Evolutionary conservation across 2,113 vertebrate genomes (phyloP).

Genomic region (Typhlomys cinereus): DNA sequence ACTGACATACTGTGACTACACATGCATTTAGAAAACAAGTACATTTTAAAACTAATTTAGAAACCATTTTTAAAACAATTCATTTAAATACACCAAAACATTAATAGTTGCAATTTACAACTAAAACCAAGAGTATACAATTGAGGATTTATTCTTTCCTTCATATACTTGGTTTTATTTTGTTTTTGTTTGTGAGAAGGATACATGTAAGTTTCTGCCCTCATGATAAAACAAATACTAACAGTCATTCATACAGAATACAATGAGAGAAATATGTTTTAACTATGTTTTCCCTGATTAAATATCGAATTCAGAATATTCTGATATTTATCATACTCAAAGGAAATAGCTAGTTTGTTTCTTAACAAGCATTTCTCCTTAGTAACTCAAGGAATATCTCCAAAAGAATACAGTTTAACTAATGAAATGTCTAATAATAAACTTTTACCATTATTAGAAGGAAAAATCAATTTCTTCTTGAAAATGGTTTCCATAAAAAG

Average conservation of each 20-base stretch:
- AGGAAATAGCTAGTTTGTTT: neutral
- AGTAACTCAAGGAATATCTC: conserved; percentile 63
- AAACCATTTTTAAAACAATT: conserved; percentile 59
- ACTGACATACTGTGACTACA: conserved; percentile 50
- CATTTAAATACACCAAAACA: conserved; percentile 69
- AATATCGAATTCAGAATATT: conserved; percentile 33
- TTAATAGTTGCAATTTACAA: conserved; percentile 72
- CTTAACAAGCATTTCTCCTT: conserved; percentile 66
- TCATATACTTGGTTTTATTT: conserved; percentile 34
- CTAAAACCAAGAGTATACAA: conserved; percentile 72
- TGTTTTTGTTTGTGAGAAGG: conserved; percentile 59
- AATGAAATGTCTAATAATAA: conserved; percentile 40
- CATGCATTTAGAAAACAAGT: conserved; percentile 66
- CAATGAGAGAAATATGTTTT: conserved; percentile 56
- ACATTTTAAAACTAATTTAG: conserved; percentile 62
- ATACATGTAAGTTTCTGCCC: conserved; percentile 40
- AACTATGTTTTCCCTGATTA: conserved; percentile 47
- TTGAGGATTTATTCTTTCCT: conserved; percentile 65
- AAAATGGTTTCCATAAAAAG: conserved; percentile 44
- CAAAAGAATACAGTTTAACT: conserved; percentile 43
- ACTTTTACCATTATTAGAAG: conserved; percentile 15
- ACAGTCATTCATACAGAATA: conserved; percentile 36
- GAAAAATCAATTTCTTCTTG: neutral
- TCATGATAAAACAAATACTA: conserved; percentile 27
- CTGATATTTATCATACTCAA: conserved; percentile 37